Base-by-base conservation (phyloP, 2,797 vertebrate genomes). In the Emys orbicularis region DNA sequence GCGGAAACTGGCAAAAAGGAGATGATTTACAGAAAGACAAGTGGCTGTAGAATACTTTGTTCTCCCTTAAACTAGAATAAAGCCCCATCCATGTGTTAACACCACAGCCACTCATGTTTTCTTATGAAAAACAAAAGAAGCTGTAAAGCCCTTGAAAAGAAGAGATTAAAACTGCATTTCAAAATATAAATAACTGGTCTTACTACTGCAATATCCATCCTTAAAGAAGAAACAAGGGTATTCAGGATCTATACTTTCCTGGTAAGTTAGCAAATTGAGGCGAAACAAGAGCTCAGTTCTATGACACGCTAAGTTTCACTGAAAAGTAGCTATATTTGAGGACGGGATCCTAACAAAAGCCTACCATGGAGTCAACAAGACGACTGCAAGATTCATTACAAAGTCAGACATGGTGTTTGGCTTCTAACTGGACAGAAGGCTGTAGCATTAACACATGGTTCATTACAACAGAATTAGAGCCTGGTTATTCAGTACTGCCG, bases 361-460 rank as follows among this genome's bases (percentile, higher is more conserved):
- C 68, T 79, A 85, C 96, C 91, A 79, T 0, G 11, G 90, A 94
- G 96, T 89, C 86, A 96, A 94, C 93, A 96, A 84, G 97, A 87
- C 0, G 0, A 76, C 81, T 31, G 93, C 94, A 87, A 96, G 96
- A 96, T 96, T 97, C 97, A 90, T 95, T 72, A 94, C 97, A 94
- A 96, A 97, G 97, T 97, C 96, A 92, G 96, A 87, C 92, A 79
- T 72, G 95, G 97, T 87, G 50, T 50, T 59, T 97, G 96, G 89
- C 95, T 96, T 91, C 93, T 49, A 93, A 84, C 94, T 52, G 93
- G 94, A 87, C 96, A 88, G 83, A 80, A 94, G 95, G 96, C 97
- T 96, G 96, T 86, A 74, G 84, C 96, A 96, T 95, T 96, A 96
- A 81, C 96, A 52, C 96, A 94, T 5, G 95, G 89, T 90, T 97